phyloP scores from a whole-genome alignment of 2,888 invertebrate genomes.

The Drosophila limbata region DNA sequence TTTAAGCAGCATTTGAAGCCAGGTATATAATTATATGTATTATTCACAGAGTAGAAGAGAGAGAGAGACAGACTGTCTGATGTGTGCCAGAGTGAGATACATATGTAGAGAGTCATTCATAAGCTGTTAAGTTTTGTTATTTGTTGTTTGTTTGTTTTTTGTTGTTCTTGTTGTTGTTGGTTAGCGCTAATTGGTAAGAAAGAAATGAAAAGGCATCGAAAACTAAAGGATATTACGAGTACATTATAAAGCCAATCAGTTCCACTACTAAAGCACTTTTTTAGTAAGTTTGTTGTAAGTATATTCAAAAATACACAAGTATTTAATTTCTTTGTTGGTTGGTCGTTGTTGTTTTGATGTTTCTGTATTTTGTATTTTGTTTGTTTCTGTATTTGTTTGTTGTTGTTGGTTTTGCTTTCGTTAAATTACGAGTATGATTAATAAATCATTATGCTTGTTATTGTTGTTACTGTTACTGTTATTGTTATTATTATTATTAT shows the following conservation, averaged over 20 bases:
- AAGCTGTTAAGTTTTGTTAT: background rate
- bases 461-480: constrained; percentile 43
- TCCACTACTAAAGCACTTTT: constrained; percentile 68
- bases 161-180: constrained; percentile 9
- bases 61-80: background rate
- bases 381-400: constrained; percentile 20
- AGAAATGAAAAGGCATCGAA: constrained; percentile 44
- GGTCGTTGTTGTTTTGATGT: constrained; percentile 4
- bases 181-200: constrained; percentile 45
- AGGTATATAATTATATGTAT: constrained; percentile 12
- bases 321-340: constrained; percentile 5
- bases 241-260: constrained; percentile 67
- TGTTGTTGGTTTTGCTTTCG: constrained; percentile 28
- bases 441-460: constrained; percentile 45
- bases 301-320: constrained; percentile 4
- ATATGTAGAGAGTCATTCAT: background rate
- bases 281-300: constrained; percentile 2
- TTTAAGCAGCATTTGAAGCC: constrained; percentile 27
- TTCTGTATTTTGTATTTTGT: constrained; percentile 4
- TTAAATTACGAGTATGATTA: constrained; percentile 35
- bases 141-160: background rate
- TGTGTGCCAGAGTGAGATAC: background rate
- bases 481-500: constrained; percentile 63
- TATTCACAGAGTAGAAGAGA: constrained; percentile 13
- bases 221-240: constrained; percentile 45